Evolutionary conservation across 2,888 invertebrate species (phyloP).

Genomic region (Drosophila mimetica): DNA sequence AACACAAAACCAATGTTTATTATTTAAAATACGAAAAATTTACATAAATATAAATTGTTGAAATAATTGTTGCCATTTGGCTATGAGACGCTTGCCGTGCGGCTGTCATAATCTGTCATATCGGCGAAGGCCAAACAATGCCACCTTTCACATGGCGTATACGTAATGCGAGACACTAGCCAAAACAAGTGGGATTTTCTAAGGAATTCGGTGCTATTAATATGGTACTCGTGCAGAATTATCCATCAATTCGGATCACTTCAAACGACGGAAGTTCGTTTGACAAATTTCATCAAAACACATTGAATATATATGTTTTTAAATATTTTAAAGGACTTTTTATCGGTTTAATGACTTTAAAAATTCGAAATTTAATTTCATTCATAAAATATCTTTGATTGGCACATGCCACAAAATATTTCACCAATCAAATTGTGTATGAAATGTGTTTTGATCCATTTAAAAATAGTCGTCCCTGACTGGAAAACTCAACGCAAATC

Average conservation of each 20-base stretch:
- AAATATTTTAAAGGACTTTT: no score
- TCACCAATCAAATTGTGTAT: not conserved
- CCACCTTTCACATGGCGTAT: conserved; percentile 37
- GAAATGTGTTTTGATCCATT: conserved; percentile 16
- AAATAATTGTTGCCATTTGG: conserved; percentile 35
- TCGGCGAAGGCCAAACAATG: conserved; percentile 68
- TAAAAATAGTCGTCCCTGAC: conserved; percentile 35
- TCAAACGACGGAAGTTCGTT: not conserved
- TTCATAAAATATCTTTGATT: conserved; percentile 2
- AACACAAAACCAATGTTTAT: conserved; percentile 44
- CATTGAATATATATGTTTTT: not conserved
- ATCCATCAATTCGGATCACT: conserved; percentile 12
- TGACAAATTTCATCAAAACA: not conserved
- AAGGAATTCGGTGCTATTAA: conserved; percentile 19
- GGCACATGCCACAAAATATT: conserved; percentile 16
- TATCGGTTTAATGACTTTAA: no score
- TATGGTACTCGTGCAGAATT: conserved; percentile 7
- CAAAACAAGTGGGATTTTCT: conserved; percentile 36
- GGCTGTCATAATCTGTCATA: conserved; percentile 72
- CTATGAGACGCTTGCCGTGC: conserved; percentile 63
- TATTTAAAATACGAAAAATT: conserved; percentile 48
- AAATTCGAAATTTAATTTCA: not conserved
- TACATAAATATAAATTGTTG: conserved; percentile 48
- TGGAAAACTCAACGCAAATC: conserved; percentile 26
- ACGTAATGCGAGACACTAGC: conserved; percentile 30